Evolutionary conservation across 2,113 vertebrate species (phyloP), one percentile per base, ranked within the genome.

Genomic region (Mystacornis crossleyi): DNA sequence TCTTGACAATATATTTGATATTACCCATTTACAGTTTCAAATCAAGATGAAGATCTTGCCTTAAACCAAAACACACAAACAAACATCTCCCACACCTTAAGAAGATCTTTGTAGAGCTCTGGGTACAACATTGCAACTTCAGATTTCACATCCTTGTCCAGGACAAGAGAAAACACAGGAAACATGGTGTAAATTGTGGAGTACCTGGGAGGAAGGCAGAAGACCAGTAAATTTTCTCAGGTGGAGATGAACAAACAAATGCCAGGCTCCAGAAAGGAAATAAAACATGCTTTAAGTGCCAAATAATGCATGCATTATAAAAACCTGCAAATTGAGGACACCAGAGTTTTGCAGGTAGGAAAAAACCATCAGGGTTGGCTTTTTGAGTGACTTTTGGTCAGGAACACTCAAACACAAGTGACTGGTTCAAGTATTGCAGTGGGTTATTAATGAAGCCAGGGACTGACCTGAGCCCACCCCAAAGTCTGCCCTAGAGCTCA

Each of bases 101-200:
- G 96, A 31, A 99, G 99, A 95, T 99, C 99, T 96, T 99, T 99
- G 97, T 99, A 99, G 64, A 99, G 98, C 87, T 99, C 99, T 45
- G 99, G 99, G 81, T 99, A 99, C 31, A 99, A 95, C 99, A 99
- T 99, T 66, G 99, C 99, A 9, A 99, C 99, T 95, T 99, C 99
- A 1, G 99, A 99, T 93, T 99, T 99, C 9, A 99, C 99, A 45
- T 99, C 99, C 94, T 99, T 99, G 98, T 99, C 99, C 98, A 99
- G 86, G 45, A 99, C 99, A 89, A 99, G 98, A 62, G 99, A 99
- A 94, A 99, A 99, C 38, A 99, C 99, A 0, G 99, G 99, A 91
- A 99, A 99, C 99, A 99, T 99, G n/a, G 99, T 99, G 92, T 99
- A 99, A 95, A 99, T 98, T 12, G 99, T 99, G 86, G 99, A 99